A percentile compares a stretch with the other conserved stretches of the same genome.
phyloP scores from a whole-genome alignment of 2,113 vertebrate species.

The Bagarius yarrelli region DNA sequence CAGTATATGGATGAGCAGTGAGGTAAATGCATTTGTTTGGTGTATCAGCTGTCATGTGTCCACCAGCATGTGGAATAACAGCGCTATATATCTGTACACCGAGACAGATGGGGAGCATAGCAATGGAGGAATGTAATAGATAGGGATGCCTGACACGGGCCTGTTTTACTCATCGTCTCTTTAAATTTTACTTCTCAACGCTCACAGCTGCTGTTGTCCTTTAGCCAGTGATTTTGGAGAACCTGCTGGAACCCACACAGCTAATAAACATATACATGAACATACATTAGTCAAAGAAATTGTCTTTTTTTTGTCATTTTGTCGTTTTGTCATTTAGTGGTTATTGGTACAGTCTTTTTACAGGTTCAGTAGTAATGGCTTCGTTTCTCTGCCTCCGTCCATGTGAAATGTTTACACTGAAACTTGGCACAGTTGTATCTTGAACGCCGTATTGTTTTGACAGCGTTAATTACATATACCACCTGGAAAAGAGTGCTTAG shows the following conservation, averaged over 20 bases:
- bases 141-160: constrained; percentile 31
- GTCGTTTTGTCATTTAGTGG: no score
- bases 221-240: not conserved
- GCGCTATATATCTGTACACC: not conserved
- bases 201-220: constrained; percentile 23
- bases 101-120: constrained; percentile 50
- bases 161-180: constrained; percentile 2
- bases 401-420: constrained; percentile 29
- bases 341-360: not conserved
- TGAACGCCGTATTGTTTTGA: constrained; percentile 53
- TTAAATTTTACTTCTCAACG: not conserved
- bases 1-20: not conserved
- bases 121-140: constrained; percentile 34
- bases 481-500: constrained; percentile 59
- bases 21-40: constrained; percentile 24
- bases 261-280: not conserved
- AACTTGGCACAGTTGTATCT: constrained; percentile 28
- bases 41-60: constrained; percentile 11
- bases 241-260: constrained; percentile 13
- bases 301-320: no score
- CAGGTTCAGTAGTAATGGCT: not conserved
- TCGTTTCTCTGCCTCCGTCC: not conserved
- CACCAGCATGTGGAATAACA: constrained; percentile 52
- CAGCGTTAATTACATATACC: constrained; percentile 63
- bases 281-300: not conserved